Conservation (phyloP, 2,888 invertebrate species). For the Oxystoma pomonae region DNA sequence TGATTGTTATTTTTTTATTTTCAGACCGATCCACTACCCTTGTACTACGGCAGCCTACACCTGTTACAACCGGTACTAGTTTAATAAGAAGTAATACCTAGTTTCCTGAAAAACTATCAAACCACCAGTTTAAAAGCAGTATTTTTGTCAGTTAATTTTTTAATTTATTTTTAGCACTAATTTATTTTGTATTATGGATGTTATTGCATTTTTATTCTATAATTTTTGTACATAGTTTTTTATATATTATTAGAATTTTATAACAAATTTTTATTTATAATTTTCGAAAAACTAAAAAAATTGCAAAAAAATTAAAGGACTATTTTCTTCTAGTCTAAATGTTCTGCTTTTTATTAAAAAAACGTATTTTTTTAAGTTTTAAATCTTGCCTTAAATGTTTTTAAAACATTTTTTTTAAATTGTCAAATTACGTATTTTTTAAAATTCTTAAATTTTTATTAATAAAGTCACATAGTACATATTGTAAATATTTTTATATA, state of each 20-base stretch:
- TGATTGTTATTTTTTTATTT: conserved; percentile 31
- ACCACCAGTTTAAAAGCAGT: conserved; percentile 21
- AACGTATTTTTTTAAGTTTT: neutral
- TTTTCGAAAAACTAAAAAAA: conserved; percentile 21
- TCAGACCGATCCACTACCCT: conserved; percentile 45
- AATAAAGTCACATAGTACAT: neutral
- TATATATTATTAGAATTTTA: conserved; percentile 28
- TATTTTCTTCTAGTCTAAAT: conserved; percentile 39
- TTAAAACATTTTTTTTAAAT: neutral
- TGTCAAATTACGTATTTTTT: neutral
- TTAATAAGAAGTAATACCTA: conserved; percentile 6
- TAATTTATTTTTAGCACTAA: neutral
- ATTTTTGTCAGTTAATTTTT: conserved; percentile 20
- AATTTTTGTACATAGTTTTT: conserved; percentile 23
- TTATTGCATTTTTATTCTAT: conserved; percentile 24
- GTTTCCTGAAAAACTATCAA: neutral
- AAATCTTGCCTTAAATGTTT: neutral
- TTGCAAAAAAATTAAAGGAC: conserved; percentile 29
- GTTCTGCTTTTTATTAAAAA: conserved; percentile 22
- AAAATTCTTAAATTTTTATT: neutral
- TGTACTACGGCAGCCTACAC: conserved; percentile 38
- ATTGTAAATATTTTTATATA: too few species aligned
- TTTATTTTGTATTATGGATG: neutral
- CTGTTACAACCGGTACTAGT: conserved; percentile 43
- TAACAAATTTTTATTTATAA: conserved; percentile 24